Base-by-base conservation (phyloP, 35 echinoderm and acorn worm species). In the Diadema setosum region DNA sequence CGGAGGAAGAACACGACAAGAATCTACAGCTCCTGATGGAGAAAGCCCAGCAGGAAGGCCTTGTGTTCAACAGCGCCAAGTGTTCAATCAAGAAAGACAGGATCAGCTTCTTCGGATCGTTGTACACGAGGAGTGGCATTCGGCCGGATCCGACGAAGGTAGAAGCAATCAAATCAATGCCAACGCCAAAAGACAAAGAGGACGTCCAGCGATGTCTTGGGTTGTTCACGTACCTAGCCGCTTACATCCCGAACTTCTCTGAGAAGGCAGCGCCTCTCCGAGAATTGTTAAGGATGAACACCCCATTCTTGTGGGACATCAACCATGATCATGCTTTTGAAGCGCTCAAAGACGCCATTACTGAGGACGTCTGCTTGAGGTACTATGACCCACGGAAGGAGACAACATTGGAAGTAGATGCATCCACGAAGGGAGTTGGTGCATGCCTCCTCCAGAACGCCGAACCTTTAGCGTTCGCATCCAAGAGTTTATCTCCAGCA, bases 81-180 rank as follows among this genome's bases (percentile, higher is more conserved):
- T 91, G 93, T 60, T 31, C 17, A 5, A 95, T 95, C 29, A 95
- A 95, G 42, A 84, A n/a, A n/a, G n/a, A n/a, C n/a, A n/a, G n/a
- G n/a, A n/a, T n/a, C n/a, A n/a, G n/a, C n/a, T n/a, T n/a, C n/a
- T n/a, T n/a, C n/a, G n/a, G n/a, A n/a, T n/a, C n/a, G n/a, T n/a
- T n/a, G n/a, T n/a, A n/a, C n/a, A n/a, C n/a, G n/a, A n/a, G n/a
- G n/a, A 50, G 27, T 45, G 92, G 65, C 14, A n/a, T n/a, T n/a
- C n/a, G 18, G 21, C 88, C 93, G 8, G 87, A 81, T 56, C 93
- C 87, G 15, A 37, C 32, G 7, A 90, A 81, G 64, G 83, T 85
- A 20, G 31, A 90, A 39, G 83, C 84, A 25, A 90, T 94, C 20
- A 65, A 90, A 17, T 16, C 27, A 11, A 85, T 94, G 42, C 93